phyloP scores from a whole-genome alignment of 2,888 invertebrate genomes.

The Lissonota sp. region DNA sequence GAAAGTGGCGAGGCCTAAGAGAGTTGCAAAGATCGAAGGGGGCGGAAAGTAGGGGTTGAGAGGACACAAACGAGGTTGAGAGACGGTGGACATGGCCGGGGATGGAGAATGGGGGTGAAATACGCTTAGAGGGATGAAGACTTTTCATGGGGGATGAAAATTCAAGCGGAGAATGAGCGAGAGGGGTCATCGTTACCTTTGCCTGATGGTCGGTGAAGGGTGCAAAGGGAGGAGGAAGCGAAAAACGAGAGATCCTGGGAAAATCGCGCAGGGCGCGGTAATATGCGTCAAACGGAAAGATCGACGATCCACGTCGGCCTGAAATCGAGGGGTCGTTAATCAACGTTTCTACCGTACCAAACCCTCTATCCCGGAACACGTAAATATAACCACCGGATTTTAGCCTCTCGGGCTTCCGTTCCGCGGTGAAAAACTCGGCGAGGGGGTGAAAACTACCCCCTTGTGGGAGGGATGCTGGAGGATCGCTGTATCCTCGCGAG shows the following conservation, averaged over 20 bases:
- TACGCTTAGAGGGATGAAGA: conserved; percentile 19
- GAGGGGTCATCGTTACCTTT: conserved; percentile 32
- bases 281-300: conserved; percentile 68
- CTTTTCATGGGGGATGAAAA: conserved; percentile 11
- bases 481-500: conserved; percentile 19
- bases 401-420: conserved; percentile 3
- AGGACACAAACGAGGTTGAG: conserved; percentile 57
- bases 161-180: not conserved
- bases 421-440: conserved; percentile 29
- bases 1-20: not conserved
- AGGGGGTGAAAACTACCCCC: not conserved
- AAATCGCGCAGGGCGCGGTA: conserved; percentile 50
- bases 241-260: not conserved
- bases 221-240: not conserved
- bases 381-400: conserved; percentile 57
- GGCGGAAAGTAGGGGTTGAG: conserved; percentile 16
- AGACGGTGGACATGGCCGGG: not conserved
- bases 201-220: not conserved
- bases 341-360: conserved; percentile 54
- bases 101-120: not conserved
- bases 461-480: not conserved
- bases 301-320: conserved; percentile 67
- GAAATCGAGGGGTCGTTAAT: conserved; percentile 68
- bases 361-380: conserved; percentile 56
- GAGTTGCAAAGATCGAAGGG: not conserved